These are phyloP conservation scores for Oenanthe melanoleuca DNA, from an alignment of 2,113 vertebrate species.

Conservation along the genomic window DNA sequence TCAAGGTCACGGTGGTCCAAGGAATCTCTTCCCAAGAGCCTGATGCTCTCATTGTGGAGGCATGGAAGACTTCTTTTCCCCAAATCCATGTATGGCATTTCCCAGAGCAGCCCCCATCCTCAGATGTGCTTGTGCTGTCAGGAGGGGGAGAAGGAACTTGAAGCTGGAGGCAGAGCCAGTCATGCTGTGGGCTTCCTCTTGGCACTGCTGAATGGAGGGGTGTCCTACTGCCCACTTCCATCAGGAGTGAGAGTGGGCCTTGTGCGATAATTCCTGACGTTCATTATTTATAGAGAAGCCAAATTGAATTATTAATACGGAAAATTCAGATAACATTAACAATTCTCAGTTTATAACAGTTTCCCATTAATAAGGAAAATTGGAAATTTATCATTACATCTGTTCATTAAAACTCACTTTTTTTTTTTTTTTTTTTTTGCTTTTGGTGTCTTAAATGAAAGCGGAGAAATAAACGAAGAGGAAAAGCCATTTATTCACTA, in stretches of 20 bases:
- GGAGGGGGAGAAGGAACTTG: not conserved
- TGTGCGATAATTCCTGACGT: not conserved
- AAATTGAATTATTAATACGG: constrained; percentile 64
- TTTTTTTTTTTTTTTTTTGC: not conserved
- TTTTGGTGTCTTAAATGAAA: constrained; percentile 53
- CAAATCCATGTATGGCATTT: not conserved
- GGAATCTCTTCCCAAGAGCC: not conserved
- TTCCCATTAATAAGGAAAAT: constrained; percentile 71
- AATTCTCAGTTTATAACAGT: constrained; percentile 47
- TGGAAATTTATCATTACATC: constrained; percentile 72
- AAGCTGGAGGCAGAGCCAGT: not conserved
- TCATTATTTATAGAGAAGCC: constrained; percentile 58
- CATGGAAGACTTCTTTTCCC: not conserved
- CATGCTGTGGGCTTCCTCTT: fast-evolving
- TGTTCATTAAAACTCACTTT: constrained; percentile 55
- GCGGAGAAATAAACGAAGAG: constrained; percentile 25
- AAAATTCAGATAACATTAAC: constrained; percentile 63
- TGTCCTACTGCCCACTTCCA: not conserved
- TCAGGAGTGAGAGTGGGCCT: not conserved
- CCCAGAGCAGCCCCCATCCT: fast-evolving
- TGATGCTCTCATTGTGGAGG: not conserved
- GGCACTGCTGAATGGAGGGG: not conserved
- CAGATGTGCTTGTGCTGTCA: fast-evolving
- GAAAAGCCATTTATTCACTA: constrained; percentile 25
- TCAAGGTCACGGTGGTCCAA: fast-evolving